A percentile compares a stretch with the other conserved stretches of the same genome.
These are phyloP conservation scores for Phrynosoma platyrhinos DNA, from an alignment of 2,113 vertebrate genomes.

Conservation along the genomic window DNA sequence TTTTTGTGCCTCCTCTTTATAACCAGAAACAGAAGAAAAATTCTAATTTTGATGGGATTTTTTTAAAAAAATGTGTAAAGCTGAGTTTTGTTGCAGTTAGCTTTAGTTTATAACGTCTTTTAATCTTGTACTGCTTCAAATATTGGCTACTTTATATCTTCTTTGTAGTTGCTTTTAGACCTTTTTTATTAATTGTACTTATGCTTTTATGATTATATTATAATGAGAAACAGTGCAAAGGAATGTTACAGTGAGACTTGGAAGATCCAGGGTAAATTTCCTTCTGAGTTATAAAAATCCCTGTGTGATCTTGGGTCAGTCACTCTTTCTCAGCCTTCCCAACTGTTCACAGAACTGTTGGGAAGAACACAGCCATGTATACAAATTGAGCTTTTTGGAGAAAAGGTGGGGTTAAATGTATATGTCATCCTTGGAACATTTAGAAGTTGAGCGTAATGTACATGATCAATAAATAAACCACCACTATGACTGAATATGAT, in stretches of 20 bases:
- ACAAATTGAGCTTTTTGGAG: no score
- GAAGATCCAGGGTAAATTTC: no score
- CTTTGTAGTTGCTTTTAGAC: not conserved
- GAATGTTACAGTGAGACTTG: no score
- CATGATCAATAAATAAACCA: not conserved
- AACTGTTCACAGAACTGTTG: no score
- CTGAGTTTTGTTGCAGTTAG: not conserved
- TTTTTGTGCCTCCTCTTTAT: no score
- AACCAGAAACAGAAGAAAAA: not conserved
- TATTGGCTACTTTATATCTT: not conserved
- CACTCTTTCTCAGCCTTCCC: no score
- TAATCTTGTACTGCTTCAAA: not conserved
- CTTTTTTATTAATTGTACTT: not conserved
- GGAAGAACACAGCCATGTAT: no score
- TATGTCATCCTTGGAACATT: not conserved
- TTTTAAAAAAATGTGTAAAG: not conserved
- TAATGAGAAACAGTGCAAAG: no score
- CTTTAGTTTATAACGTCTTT: not conserved
- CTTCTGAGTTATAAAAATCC: no score
- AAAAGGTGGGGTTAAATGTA: no score
- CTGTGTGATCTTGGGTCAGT: no score
- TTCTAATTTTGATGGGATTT: not conserved
- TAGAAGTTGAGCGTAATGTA: not conserved
- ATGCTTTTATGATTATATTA: not conserved
- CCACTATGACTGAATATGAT: not conserved